Percentiles rank a stretch among this genome's conserved stretches.
Evolutionary conservation across 2,888 invertebrate genomes (phyloP).

Genomic region (Leucophora obtusa): DNA sequence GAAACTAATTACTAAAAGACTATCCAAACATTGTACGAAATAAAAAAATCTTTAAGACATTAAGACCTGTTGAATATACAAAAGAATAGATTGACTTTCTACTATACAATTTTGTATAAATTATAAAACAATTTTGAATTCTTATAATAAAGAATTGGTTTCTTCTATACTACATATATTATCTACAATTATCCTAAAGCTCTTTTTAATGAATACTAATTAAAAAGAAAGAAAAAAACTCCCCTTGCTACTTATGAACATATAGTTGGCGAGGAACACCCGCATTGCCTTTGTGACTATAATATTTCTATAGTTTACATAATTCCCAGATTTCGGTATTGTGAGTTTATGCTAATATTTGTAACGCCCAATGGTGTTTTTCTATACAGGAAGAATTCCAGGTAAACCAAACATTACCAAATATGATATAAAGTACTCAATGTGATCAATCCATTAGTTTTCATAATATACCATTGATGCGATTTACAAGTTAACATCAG

Average conservation of each 20-base stretch:
- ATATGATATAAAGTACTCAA: no score
- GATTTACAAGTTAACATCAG: no score
- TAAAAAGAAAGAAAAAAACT: conserved; percentile 41
- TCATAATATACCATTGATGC: no score
- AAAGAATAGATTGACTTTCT: no score
- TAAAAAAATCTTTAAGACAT: no score
- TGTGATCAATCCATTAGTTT: no score
- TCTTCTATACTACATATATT: not conserved
- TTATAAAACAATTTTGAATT: not conserved
- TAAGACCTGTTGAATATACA: no score
- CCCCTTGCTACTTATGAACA: conserved; percentile 26
- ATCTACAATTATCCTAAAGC: conserved; percentile 37
- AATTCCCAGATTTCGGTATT: not conserved
- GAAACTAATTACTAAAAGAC: conserved; percentile 44
- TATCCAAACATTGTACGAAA: no score
- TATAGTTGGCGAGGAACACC: conserved; percentile 37
- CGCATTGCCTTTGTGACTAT: conserved; percentile 38
- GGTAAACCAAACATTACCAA: no score
- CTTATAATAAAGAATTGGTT: no score
- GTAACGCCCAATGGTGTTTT: not conserved
- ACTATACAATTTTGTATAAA: not conserved
- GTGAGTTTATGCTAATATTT: not conserved
- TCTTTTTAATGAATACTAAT: conserved; percentile 49
- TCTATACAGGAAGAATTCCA: no score
- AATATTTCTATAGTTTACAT: not conserved